These are phyloP conservation scores for Oceanites oceanicus DNA, from an alignment of 2,113 vertebrate genomes.

Conservation along the genomic window DNA sequence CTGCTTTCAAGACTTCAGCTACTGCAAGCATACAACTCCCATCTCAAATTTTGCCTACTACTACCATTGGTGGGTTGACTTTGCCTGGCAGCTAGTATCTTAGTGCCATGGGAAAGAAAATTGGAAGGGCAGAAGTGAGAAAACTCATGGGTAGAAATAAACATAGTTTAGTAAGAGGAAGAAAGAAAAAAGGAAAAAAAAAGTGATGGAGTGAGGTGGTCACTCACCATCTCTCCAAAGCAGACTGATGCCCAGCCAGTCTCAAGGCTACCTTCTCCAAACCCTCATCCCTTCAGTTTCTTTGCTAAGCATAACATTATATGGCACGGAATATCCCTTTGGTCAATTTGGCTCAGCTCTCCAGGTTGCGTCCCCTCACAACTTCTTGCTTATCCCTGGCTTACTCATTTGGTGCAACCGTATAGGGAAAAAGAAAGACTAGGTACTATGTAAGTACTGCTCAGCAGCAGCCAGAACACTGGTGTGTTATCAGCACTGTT, in stretches of 20 bases:
- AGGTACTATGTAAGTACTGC: background rate
- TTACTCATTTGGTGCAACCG: fast-evolving
- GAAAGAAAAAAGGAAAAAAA: background rate
- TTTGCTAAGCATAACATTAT: background rate
- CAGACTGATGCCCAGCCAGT: background rate
- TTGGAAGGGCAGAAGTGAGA: background rate
- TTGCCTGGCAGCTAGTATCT: background rate
- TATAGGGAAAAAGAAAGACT: background rate
- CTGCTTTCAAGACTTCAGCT: background rate
- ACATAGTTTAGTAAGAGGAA: background rate
- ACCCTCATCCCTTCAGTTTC: background rate
- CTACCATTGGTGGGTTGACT: background rate
- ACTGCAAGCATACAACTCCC: background rate
- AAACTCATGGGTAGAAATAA: background rate
- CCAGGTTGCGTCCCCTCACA: background rate
- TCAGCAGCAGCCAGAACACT: background rate
- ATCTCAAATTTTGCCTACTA: background rate
- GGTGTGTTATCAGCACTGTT: background rate
- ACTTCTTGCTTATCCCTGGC: background rate
- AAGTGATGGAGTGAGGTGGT: background rate
- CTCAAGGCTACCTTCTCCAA: background rate
- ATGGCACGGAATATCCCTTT: fast-evolving
- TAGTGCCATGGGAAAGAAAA: background rate
- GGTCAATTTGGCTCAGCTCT: background rate
- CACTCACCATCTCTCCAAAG: background rate